Evolutionary conservation across 2,888 invertebrate genomes (phyloP).

Genomic region (Danaus chrysippus): DNA sequence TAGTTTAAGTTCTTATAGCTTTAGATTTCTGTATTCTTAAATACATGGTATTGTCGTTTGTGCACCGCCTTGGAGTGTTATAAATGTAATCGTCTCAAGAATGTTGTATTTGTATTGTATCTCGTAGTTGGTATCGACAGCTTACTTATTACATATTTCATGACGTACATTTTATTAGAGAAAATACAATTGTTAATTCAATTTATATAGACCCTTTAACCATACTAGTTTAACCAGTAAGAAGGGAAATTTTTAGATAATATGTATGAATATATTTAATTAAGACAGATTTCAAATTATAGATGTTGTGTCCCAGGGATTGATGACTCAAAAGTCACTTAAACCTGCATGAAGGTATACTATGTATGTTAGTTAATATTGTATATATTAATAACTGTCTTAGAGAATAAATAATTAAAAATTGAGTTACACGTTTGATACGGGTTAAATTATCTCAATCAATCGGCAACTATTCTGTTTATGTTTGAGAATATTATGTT

Average conservation of each 20-base stretch:
- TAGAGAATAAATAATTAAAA: slow-evolving; percentile 18
- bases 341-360: slow-evolving; percentile 18
- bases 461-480: slow-evolving; percentile 32
- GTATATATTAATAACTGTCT: slow-evolving; percentile 27
- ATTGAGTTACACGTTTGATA: slow-evolving; percentile 36
- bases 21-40: slow-evolving; percentile 7
- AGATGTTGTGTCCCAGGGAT: slow-evolving; percentile 19
- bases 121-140: slow-evolving; percentile 16
- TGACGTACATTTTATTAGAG: slow-evolving; percentile 7
- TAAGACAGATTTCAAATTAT: slow-evolving; percentile 18
- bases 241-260: slow-evolving; percentile 10
- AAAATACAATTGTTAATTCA: slow-evolving; percentile 2
- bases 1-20: background rate
- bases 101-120: slow-evolving; percentile 19
- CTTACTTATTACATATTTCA: slow-evolving; percentile 10
- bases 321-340: slow-evolving; percentile 18
- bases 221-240: slow-evolving; percentile 6
- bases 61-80: slow-evolving; percentile 21
- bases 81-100: slow-evolving; percentile 12
- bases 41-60: slow-evolving; percentile 13
- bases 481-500: slow-evolving; percentile 25
- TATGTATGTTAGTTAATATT: slow-evolving; percentile 23
- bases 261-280: slow-evolving; percentile 12
- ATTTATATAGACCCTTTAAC: slow-evolving; percentile 1
- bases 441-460: slow-evolving; percentile 43